These are phyloP conservation scores for Neotragus moschatus DNA, from an alignment of 2,113 vertebrate genomes.

Conservation along the genomic window DNA sequence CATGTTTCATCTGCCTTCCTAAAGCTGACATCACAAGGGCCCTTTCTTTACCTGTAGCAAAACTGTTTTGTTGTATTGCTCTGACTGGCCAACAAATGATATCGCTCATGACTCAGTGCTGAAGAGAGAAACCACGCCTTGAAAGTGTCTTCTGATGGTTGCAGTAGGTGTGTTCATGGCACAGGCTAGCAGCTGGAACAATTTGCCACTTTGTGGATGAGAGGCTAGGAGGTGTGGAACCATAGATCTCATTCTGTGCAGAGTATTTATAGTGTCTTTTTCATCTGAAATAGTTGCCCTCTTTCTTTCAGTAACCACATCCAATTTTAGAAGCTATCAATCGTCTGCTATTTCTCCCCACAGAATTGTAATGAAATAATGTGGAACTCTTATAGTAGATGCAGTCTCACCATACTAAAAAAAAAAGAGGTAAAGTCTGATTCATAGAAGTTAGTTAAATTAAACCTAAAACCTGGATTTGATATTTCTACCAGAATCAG, in stretches of 20 bases:
- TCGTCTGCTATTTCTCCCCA: neutral
- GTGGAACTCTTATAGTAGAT: neutral
- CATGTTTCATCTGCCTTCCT: neutral
- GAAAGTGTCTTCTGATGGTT: neutral
- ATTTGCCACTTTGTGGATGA: neutral
- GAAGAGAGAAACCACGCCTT: neutral
- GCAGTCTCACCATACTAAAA: neutral
- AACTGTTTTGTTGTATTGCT: neutral
- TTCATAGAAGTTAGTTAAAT: neutral
- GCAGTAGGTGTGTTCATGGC: neutral
- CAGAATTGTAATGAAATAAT: neutral
- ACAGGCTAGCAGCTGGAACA: neutral
- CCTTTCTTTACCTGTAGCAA: neutral
- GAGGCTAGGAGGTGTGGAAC: neutral
- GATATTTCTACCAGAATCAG: neutral
- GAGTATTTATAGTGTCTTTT: neutral
- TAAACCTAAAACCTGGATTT: conserved; percentile 1
- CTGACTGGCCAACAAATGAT: neutral
- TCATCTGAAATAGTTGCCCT: neutral
- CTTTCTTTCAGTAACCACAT: neutral
- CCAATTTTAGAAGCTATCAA: neutral
- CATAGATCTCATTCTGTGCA: neutral
- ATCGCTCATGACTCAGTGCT: neutral
- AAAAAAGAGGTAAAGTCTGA: conserved; percentile 21
- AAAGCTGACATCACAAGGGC: neutral